Base-by-base conservation (phyloP, 2,888 invertebrate genomes). In the Agriopis aurantiaria region DNA sequence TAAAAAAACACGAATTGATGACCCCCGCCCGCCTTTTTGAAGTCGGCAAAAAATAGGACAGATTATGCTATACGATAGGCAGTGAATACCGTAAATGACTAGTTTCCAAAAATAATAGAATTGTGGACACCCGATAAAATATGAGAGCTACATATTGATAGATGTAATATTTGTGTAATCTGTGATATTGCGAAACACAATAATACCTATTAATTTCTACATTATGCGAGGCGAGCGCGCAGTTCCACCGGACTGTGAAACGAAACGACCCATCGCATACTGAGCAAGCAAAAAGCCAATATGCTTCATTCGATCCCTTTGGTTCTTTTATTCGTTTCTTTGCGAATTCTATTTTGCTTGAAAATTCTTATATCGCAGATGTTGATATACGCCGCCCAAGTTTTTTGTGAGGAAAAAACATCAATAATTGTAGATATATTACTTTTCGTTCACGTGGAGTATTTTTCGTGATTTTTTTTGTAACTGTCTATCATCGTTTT, bases 101-200 rank as follows among this genome's bases (percentile, higher is more conserved):
- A 33, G 33, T 33, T 33, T 1, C 14, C 12, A 9, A 41, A 6
- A 6, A 52, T 52, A 23, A 52, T 23, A 4, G 52, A 63, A 72
- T 60, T 51, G 69, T 85, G 72, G 84, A 76, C 83, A 85, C 86
- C 86, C 85, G 80, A 75, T 66, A 52, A 69, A 73, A 76, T 74
- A 72, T 56, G 53, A 71, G 40, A 64, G 59, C 60, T 49, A 17
- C 10, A 46, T 58, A 58, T 58, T 46, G 23, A 58, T 23, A 58
- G 10, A n/a, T 58, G 46, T 33, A 58, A 5, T 46, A 33, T 58
- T 10, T 51, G 11, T 5, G 5, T 17, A 46, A 14, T 56, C 10
- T 17, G 7, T 17, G 52, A 77, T 77, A 75, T 72, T 71, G 68
- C 76, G 75, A 75, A 81, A 82, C 82, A 80, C 81, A 80, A 82